Evolutionary conservation across 2,888 invertebrate species (phyloP).

Genomic region (Drosophila birchii): DNA sequence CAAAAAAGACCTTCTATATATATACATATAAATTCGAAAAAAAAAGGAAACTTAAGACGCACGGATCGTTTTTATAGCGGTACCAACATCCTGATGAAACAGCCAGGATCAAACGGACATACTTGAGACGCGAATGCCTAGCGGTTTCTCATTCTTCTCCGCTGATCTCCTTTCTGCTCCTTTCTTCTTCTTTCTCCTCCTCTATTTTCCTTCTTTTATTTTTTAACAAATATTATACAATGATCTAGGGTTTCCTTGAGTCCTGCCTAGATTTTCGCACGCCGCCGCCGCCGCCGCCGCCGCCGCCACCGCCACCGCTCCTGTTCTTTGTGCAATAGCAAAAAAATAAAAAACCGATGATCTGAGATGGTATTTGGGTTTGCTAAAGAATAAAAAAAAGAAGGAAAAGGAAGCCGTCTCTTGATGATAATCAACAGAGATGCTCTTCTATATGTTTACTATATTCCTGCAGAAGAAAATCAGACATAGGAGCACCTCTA

Average conservation of each 20-base stretch:
- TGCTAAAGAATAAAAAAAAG: constrained; percentile 15
- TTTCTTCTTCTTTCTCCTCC: not conserved
- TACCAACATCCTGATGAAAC: constrained; percentile 79
- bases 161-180: constrained; percentile 14
- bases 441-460: not conserved
- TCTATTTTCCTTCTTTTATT: constrained; percentile 12
- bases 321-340: constrained; percentile 41
- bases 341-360: constrained; percentile 30
- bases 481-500: not conserved
- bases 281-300: constrained; percentile 42
- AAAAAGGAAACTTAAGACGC: constrained; percentile 78
- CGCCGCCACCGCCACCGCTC: constrained; percentile 13
- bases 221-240: constrained; percentile 58
- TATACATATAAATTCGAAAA: not conserved
- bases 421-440: constrained; percentile 11
- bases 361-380: constrained; percentile 22
- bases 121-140: constrained; percentile 75
- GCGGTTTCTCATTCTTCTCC: constrained; percentile 64
- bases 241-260: constrained; percentile 51
- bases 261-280: constrained; percentile 64
- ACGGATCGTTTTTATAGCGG: constrained; percentile 77
- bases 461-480: not conserved
- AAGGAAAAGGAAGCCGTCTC: constrained; percentile 16
- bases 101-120: constrained; percentile 66
- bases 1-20: constrained; percentile 12